Base-by-base conservation (phyloP, 2,797 vertebrate species). In the Euthynnus affinis region DNA sequence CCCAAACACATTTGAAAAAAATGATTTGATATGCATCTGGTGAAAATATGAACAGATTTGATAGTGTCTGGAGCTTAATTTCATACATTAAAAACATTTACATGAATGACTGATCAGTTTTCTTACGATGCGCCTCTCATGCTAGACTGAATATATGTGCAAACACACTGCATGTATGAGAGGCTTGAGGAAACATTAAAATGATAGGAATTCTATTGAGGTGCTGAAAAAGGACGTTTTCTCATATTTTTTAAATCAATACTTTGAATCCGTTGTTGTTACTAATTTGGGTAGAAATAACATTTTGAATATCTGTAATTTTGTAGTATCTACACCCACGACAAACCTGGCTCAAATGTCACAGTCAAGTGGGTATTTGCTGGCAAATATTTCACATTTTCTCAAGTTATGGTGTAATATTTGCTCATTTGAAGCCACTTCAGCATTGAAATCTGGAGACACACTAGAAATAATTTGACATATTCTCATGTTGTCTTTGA, bases 341-440 rank as follows among this genome's bases (percentile, higher is more conserved):
- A 37, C 27, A 49, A 58, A 34, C 49, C 18, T 18, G 46, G 15
- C 69, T 78, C 44, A 80, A 22, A 81, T 51, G 37, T 75, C 52
- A 53, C 25, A 74, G 63, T 83, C 9, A 59, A 73, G 78, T 91
- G 88, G 71, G 84, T 93, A 93, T 92, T 91, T 93, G 91, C 90
- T 84, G 91, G 92, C 91, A 92, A 92, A 94, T 94, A 93, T 82
- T 91, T 87, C 83, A 86, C 87, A 76, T 74, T 80, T 76, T 69
- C 29, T 68, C 49, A 59, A 63, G 13, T 72, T 34, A 25, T 29
- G 34, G 23, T 74, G 51, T 76, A 40, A 60, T 72, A 84, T 80
- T 74, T 82, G 75, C 55, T 84, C 66, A 55, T 77, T 15, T 76
- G 56, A 65, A 83, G 72, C 52, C 55, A 32, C 34, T 18, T 74